Conservation (phyloP, 2,888 invertebrate genomes). For the Synergus japonicus region DNA sequence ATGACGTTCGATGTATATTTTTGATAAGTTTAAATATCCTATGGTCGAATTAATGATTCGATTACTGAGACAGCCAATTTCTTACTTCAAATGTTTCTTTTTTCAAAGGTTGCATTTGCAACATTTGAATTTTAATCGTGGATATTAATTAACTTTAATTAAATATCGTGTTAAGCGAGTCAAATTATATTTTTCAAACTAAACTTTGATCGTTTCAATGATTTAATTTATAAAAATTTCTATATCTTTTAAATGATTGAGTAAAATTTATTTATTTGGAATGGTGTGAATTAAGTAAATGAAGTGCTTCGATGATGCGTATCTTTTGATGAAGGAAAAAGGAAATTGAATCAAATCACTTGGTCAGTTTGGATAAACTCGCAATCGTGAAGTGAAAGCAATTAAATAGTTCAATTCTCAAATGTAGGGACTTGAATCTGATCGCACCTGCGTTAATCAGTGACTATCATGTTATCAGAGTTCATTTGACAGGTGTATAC, state of each 20-base stretch:
- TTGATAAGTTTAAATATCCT: too few relatives aligned
- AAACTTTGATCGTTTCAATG: too few relatives aligned
- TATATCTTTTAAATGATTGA: neutral
- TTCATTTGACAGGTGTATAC: neutral
- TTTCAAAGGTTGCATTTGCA: too few relatives aligned
- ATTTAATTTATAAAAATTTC: too few relatives aligned
- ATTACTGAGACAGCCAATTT: too few relatives aligned
- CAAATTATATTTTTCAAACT: too few relatives aligned
- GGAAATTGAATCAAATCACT: neutral
- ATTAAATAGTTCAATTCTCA: neutral
- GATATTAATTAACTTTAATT: too few relatives aligned
- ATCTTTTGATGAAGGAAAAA: constrained; percentile 13
- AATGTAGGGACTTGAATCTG: neutral
- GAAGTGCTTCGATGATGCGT: neutral
- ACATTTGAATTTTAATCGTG: too few relatives aligned
- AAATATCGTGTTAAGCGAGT: too few relatives aligned
- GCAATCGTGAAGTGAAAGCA: neutral
- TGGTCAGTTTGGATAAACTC: neutral
- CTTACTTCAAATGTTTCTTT: too few relatives aligned
- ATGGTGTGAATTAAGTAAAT: neutral
- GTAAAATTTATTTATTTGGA: neutral
- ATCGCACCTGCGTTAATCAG: neutral
- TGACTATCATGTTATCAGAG: neutral
- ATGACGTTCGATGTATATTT: neutral
- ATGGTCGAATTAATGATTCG: too few relatives aligned